Base-by-base conservation (phyloP, 2,888 invertebrate genomes). In the Pseudoips prasinana region DNA sequence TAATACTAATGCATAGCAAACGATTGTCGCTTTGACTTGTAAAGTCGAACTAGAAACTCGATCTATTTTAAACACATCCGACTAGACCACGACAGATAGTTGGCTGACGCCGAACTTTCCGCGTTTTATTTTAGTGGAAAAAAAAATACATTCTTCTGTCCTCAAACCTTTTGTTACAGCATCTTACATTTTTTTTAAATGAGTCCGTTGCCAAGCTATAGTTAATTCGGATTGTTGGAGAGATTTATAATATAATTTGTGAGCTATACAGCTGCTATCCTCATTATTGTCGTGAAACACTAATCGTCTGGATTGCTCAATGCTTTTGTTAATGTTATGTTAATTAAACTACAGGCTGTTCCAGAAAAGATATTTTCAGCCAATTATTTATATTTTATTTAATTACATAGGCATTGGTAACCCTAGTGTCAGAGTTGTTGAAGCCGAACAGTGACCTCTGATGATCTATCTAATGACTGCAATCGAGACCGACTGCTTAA, bases 71-170 rank as follows among this genome's bases (percentile, higher is more conserved):
- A 60, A 68, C 64, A 64, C 64, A 71, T 73, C 71, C 64, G 72
- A 68, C 70, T 65, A 54, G 42, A 51, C 54, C 51, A 54, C 74
- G 83, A 83, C 84, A 82, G 76, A 77, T 81, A 74, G 71, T 85
- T 87, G 86, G 86, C 87, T 60, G 63, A 57, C 77, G 72, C 50
- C 73, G 63, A 60, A 65, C 74, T 74, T 67, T 72, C 64, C 67
- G 75, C 73, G 73, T 73, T 77, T 82, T 86, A 84, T 85, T 85
- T 86, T 82, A 37, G 67, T 73, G 62, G 57, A 57, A 68, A 72
- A 77, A 73, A 73, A 77, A 71, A 66, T 58, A 51, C 44, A 73
- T 67, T 73, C 64, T 71, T 69, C 60, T 61, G 48, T 64, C 48
- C 41, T 35, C 57, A 47, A 70, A 72, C 75, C 82, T 79, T 82